phyloP scores from a whole-genome alignment of 2,888 invertebrate genomes.

The Melangyna quadrimaculata region DNA sequence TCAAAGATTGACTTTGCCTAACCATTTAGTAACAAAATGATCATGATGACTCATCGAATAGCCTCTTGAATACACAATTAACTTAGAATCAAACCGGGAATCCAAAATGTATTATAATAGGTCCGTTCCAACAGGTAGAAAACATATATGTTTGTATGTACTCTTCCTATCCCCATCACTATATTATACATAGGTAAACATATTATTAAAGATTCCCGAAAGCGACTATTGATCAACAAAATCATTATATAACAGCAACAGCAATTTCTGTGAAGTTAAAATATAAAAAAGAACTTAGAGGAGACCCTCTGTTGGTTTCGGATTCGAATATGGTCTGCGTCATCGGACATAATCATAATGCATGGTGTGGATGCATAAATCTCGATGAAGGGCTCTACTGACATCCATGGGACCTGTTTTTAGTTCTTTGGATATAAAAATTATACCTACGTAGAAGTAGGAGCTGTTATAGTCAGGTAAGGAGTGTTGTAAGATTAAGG shows the following conservation, averaged over 20 bases:
- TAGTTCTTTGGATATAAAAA: background rate
- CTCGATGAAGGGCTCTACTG: slow-evolving; percentile 1
- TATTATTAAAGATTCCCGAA: background rate
- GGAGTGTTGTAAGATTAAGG: background rate
- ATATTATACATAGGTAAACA: background rate
- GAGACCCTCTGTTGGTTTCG: background rate
- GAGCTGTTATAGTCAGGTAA: background rate
- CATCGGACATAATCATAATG: background rate
- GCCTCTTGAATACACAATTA: slow-evolving; percentile 19
- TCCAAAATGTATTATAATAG: background rate
- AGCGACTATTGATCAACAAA: slow-evolving; percentile 12
- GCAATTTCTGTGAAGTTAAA: slow-evolving; percentile 5
- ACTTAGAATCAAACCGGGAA: slow-evolving; percentile 6
- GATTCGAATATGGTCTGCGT: too few relatives aligned
- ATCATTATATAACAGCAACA: slow-evolving; percentile 26
- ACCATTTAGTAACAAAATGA: background rate
- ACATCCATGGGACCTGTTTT: slow-evolving; percentile 18
- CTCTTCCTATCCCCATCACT: background rate
- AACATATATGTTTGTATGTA: too few relatives aligned
- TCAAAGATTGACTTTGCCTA: background rate
- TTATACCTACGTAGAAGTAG: background rate
- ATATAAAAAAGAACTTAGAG: background rate
- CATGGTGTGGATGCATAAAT: background rate
- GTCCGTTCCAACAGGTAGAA: slow-evolving; percentile 20
- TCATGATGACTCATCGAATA: slow-evolving; percentile 10